These are phyloP conservation scores for Scylla paramamosain DNA, from an alignment of 1,140 invertebrate genomes.

Conservation along the genomic window DNA sequence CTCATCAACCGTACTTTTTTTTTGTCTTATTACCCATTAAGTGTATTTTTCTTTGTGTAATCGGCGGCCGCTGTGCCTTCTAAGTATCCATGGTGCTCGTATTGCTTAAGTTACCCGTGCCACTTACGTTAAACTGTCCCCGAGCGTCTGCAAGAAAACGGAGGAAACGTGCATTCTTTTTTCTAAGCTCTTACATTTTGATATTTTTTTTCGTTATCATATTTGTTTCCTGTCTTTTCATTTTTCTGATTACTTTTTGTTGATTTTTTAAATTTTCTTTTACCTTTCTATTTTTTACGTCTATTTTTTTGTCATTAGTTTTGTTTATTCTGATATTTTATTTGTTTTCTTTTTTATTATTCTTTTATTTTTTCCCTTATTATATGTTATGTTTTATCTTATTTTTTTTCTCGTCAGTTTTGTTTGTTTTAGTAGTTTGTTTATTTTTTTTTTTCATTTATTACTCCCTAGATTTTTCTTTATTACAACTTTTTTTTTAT, in stretches of 20 bases:
- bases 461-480: neutral
- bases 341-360: neutral
- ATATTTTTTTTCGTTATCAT: neutral
- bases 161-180: neutral
- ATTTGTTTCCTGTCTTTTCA: neutral
- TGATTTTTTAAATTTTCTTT: neutral
- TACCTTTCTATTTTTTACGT: neutral
- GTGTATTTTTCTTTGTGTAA: constrained; percentile 36
- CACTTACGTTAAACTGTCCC: neutral
- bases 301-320: neutral
- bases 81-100: constrained; percentile 50
- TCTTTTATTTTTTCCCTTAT: neutral
- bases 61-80: constrained; percentile 57
- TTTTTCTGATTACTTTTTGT: neutral
- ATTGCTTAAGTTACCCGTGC: constrained; percentile 38
- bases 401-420: too few relatives aligned
- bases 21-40: neutral
- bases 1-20: neutral
- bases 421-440: too few relatives aligned
- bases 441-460: neutral
- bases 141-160: neutral
- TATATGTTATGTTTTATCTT: neutral
- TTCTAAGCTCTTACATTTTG: neutral
- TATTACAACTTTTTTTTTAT: neutral
- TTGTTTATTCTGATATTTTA: neutral